Percentiles rank a stretch among this genome's conserved stretches.
These are phyloP conservation scores for Leptinotarsa tumamoca DNA, from an alignment of 2,888 invertebrate species.

Conservation along the genomic window DNA sequence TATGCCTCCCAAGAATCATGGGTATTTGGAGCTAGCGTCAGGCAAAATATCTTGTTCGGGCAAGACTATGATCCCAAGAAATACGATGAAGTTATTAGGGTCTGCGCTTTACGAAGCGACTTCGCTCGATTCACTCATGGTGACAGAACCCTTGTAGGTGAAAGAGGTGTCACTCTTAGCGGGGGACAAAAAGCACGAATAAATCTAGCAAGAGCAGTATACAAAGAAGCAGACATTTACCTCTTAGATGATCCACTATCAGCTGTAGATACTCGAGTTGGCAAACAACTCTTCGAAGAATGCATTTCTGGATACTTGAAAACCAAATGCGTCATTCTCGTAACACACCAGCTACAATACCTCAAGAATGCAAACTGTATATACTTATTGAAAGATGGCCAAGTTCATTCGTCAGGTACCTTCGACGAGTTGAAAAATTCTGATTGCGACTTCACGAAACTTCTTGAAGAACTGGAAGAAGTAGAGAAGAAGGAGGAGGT, in stretches of 20 bases:
- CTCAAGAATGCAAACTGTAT: conserved; percentile 70
- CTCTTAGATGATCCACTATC: conserved; percentile 91
- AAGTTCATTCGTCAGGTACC: conserved; percentile 63
- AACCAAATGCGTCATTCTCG: conserved; percentile 77
- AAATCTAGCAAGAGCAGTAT: conserved; percentile 70
- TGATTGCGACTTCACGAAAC: conserved; percentile 41
- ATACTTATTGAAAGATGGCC: conserved; percentile 70
- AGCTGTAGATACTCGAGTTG: conserved; percentile 90
- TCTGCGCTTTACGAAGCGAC: conserved; percentile 79
- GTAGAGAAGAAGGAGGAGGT: conserved; percentile 26
- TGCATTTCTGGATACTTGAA: conserved; percentile 75
- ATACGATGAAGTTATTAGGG: conserved; percentile 75
- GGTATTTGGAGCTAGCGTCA: conserved; percentile 82
- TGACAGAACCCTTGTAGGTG: conserved; percentile 82
- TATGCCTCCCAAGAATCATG: conserved; percentile 90
- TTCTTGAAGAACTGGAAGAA: conserved; percentile 24
- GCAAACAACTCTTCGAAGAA: conserved; percentile 85
- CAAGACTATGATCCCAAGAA: conserved; percentile 75
- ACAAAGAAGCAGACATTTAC: too few relatives aligned
- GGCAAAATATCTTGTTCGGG: conserved; percentile 94
- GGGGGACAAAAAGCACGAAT: conserved; percentile 89
- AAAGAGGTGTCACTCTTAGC: conserved; percentile 78
- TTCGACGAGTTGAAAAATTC: conserved; percentile 42
- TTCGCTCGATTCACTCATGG: conserved; percentile 80
- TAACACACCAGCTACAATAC: conserved; percentile 80